Evolutionary conservation across 2,888 invertebrate genomes (phyloP).

Genomic region (Chalcis sispes): DNA sequence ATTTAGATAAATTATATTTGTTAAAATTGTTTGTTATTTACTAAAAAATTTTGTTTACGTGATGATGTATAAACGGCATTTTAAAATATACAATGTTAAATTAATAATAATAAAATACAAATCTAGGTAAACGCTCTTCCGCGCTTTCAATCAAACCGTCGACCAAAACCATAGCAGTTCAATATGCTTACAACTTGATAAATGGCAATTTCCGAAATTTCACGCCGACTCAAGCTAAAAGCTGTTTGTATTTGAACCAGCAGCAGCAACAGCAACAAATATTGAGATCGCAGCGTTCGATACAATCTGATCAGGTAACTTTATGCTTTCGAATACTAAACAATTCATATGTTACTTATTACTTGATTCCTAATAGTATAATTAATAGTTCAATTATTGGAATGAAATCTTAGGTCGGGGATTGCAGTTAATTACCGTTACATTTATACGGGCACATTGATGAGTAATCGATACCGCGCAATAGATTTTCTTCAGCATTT

Average conservation of each 20-base stretch:
- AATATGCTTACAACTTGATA: constrained; percentile 67
- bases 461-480: too few species aligned
- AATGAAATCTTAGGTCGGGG: too few species aligned
- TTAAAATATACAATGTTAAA: neutral
- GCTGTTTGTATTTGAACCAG: constrained; percentile 69
- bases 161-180: constrained; percentile 63
- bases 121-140: constrained; percentile 27
- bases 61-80: neutral
- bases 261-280: constrained; percentile 59
- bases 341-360: too few species aligned
- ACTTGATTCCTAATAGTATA: too few species aligned
- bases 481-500: too few species aligned
- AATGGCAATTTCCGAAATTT: constrained; percentile 65
- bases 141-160: constrained; percentile 22
- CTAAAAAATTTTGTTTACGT: neutral
- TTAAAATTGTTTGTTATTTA: neutral
- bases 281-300: constrained; percentile 69
- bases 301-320: constrained; percentile 70
- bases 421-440: too few species aligned
- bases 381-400: too few species aligned
- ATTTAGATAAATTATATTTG: too few species aligned
- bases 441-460: too few species aligned
- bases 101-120: neutral
- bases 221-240: constrained; percentile 67
- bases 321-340: neutral